Base-by-base conservation (phyloP, 2,113 vertebrate genomes). In the Okapia johnstoni region DNA sequence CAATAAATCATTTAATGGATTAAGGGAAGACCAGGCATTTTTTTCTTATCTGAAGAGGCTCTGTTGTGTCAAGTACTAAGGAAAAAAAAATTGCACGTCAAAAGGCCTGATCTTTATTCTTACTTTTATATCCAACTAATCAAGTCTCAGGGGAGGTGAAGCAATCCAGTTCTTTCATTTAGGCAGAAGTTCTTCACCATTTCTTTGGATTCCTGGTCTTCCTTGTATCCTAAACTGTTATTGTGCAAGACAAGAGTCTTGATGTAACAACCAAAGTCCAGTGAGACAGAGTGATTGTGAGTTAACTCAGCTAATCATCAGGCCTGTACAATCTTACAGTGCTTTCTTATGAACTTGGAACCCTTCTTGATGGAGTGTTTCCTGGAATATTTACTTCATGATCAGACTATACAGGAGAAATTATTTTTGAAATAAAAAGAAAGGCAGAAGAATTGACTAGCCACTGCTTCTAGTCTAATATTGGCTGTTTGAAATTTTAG, bases 371-470 rank as follows among this genome's bases (percentile, higher is more conserved):
- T 52, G 28, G 76, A 79, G 40, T 33, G 6, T 43, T 60, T 76
- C 77, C 54, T 94, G 92, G n/a, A 91, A 92, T 73, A 81, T n/a
- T 80, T 6, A 63, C 9, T 76, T 76, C 70, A 26, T 26, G 13
- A 23, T 88, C 28, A 97, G 90, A 93, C 76, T 83, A 23, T 28
- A 46, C 26, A 80, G 58, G 70, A 76, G 36, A 76, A 90, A 70
- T 43, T 14, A 28, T 66, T 19, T 95, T 97, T 48, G 30, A 80
- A 97, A 84, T 15, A 96, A 57, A 14, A 61, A 13, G 6, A 13
- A 90, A 95, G 26, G 36, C 57, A 10, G 5, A 84, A 96, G 43
- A 88, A 70, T 85, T 96, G 10, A 14, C 98, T 94, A 96, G 77
- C 70, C 55, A 13, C 73, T 85, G 36, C n/a, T 97, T 93, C 84